Evolutionary conservation across 2,888 invertebrate genomes (phyloP).

Genomic region (Linnaemya tessellans): DNA sequence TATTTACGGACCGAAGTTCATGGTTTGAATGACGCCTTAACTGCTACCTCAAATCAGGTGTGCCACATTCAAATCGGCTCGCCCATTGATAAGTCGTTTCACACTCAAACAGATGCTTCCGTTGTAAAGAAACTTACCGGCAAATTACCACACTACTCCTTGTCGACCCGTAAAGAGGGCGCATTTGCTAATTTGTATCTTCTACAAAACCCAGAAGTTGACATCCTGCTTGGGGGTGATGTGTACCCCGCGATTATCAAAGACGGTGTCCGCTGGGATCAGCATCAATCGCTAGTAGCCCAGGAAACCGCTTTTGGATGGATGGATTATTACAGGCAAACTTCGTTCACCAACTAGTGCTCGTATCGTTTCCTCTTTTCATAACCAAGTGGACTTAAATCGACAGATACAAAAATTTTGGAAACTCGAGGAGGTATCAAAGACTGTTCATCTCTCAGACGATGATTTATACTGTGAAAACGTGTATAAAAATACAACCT

Average conservation of each 20-base stretch:
- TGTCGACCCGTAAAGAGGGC: background rate
- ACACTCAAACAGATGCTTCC: background rate
- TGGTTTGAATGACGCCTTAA: background rate
- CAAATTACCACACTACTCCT: background rate
- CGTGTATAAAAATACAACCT: conserved; percentile 1
- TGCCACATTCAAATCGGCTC: background rate
- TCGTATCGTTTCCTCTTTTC: background rate
- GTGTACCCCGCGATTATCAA: conserved; percentile 11
- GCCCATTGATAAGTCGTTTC: conserved; percentile 3
- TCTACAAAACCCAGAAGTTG: background rate
- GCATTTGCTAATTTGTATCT: background rate
- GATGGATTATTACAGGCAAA: conserved; percentile 22
- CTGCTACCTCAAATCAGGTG: background rate
- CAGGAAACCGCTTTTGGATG: conserved; percentile 21
- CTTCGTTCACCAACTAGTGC: background rate
- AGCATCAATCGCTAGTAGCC: background rate
- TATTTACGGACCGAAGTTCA: background rate
- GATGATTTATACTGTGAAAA: background rate
- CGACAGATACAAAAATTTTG: conserved; percentile 24
- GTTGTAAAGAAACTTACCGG: conserved; percentile 6
- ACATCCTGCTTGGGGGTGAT: no score
- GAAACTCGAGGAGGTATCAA: conserved; percentile 24
- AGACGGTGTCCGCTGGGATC: background rate
- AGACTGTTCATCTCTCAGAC: no score
- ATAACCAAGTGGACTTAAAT: background rate